Percentiles rank a stretch among this genome's conserved stretches.
Evolutionary conservation across 2,888 invertebrate species (phyloP).

Genomic region (Epinotia bilunana): DNA sequence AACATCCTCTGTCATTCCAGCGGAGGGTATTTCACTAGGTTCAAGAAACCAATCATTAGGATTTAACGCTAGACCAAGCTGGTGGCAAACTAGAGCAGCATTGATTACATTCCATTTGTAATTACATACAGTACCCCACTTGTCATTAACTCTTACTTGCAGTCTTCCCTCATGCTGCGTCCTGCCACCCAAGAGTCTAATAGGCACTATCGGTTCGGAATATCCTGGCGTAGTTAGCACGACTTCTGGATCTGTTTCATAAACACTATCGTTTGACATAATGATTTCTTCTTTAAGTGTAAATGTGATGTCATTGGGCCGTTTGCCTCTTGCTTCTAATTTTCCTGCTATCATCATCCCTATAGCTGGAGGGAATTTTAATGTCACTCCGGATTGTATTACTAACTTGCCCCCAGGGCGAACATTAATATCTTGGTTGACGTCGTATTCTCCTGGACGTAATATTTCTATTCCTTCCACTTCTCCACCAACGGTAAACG

Average conservation of each 20-base stretch:
- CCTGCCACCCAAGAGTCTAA: constrained; percentile 92
- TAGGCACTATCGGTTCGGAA: constrained; percentile 86
- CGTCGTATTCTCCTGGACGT: constrained; percentile 93
- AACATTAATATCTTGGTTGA: constrained; percentile 97
- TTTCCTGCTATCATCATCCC: constrained; percentile 98
- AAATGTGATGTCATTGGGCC: constrained; percentile 91
- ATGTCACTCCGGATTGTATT: constrained; percentile 93
- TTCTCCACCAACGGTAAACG: constrained; percentile 93
- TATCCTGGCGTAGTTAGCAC: constrained; percentile 86
- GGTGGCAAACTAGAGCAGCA: constrained; percentile 97
- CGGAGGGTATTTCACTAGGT: constrained; percentile 91
- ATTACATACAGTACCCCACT: constrained; percentile 99
- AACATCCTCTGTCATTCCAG: constrained; percentile 90
- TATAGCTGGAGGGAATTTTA: constrained; percentile 95
- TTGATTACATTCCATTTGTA: constrained; percentile 97
- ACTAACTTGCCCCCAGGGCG: constrained; percentile 96
- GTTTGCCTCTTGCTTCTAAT: constrained; percentile 91
- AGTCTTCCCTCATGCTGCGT: constrained; percentile 93
- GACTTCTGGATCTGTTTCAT: constrained; percentile 83
- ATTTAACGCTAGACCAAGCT: constrained; percentile 96
- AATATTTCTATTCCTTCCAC: constrained; percentile 95
- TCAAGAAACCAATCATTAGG: constrained; percentile 96
- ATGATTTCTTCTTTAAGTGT: constrained; percentile 91
- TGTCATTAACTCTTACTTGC: constrained; percentile 92
- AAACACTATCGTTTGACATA: constrained; percentile 86